phyloP scores from a whole-genome alignment of 2,888 invertebrate genomes.

The Coleophora flavipennella region DNA sequence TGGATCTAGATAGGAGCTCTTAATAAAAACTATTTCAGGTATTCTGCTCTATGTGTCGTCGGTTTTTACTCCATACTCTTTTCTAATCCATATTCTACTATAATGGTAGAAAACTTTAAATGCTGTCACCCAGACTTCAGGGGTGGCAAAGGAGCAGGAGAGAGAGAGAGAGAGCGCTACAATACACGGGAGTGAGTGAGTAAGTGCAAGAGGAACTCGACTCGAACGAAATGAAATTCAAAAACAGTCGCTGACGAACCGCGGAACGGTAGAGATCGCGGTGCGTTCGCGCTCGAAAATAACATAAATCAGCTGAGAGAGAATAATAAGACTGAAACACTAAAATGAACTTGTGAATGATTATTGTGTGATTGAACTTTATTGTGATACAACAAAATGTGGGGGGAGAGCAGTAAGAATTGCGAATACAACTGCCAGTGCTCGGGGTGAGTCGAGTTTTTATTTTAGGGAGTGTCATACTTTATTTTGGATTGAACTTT shows the following conservation, averaged over 20 bases:
- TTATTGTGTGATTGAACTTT: constrained; percentile 19
- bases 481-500: not conserved
- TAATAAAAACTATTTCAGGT: not conserved
- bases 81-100: constrained; percentile 32
- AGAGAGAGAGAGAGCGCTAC: no score
- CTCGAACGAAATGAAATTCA: constrained; percentile 5
- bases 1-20: not conserved
- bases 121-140: constrained; percentile 3
- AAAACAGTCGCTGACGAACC: constrained; percentile 23
- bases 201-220: no score
- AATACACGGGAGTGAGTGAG: no score
- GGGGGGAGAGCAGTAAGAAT: constrained; percentile 51
- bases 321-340: constrained; percentile 26
- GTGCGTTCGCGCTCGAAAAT: constrained; percentile 9
- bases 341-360: constrained; percentile 43
- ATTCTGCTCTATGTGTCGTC: not conserved
- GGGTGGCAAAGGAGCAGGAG: no score
- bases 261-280: constrained; percentile 13
- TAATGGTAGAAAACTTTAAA: constrained; percentile 31
- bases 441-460: constrained; percentile 45
- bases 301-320: constrained; percentile 26
- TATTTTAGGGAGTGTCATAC: constrained; percentile 3
- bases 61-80: constrained; percentile 8
- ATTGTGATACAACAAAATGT: constrained; percentile 42
- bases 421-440: constrained; percentile 62